Conservation (phyloP, 2,888 invertebrate species). For the Cyclophora albipunctata region DNA sequence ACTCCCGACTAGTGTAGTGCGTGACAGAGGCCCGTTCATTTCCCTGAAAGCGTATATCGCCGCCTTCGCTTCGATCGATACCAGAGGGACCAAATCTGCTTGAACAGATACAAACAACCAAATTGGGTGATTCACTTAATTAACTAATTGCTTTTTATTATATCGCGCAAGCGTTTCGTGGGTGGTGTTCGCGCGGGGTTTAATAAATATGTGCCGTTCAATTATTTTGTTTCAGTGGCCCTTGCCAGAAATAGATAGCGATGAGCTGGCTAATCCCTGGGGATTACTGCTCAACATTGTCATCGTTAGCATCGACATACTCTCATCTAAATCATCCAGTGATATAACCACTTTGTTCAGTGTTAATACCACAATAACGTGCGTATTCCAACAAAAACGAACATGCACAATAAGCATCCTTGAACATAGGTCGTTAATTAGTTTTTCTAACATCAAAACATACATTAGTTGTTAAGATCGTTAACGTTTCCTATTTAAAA, state of each 20-base stretch:
- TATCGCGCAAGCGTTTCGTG: neutral
- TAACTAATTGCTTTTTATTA: slow-evolving; percentile 15
- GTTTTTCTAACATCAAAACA: no score
- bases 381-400: no score
- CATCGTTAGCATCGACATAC: no score
- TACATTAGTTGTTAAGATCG: no score
- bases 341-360: no score
- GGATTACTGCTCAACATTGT: slow-evolving; percentile 1
- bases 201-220: slow-evolving; percentile 7
- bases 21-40: slow-evolving; percentile 20
- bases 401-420: no score
- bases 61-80: slow-evolving; percentile 18
- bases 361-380: no score
- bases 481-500: no score
- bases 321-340: no score
- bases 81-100: slow-evolving; percentile 2
- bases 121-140: slow-evolving; percentile 10
- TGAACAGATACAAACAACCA: slow-evolving; percentile 8
- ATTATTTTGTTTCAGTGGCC: slow-evolving; percentile 5
- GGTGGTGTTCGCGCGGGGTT: slow-evolving; percentile 6
- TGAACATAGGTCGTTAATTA: no score
- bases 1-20: slow-evolving; percentile 14
- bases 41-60: slow-evolving; percentile 11
- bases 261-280: slow-evolving; percentile 15
- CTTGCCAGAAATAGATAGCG: slow-evolving; percentile 18